phyloP scores from a whole-genome alignment of 2,888 invertebrate species.

The Tethea ocularis region DNA sequence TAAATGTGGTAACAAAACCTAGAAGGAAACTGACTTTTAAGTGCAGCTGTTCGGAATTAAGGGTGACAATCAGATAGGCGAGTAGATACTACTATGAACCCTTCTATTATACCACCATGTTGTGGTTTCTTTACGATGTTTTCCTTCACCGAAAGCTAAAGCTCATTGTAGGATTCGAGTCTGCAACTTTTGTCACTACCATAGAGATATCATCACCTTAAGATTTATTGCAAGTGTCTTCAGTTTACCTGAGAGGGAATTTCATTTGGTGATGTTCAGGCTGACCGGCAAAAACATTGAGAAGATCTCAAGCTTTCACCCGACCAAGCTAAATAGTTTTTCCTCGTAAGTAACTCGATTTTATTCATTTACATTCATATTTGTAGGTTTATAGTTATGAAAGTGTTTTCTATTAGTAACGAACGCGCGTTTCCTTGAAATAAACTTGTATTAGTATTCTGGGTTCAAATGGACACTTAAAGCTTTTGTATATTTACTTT shows the following conservation, averaged over 20 bases:
- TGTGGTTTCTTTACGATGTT: too few species aligned
- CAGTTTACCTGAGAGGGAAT: neutral
- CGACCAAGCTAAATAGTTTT: neutral
- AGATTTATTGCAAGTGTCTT: too few species aligned
- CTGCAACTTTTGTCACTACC: too few species aligned
- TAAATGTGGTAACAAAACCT: too few species aligned
- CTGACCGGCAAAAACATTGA: neutral
- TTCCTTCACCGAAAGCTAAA: too few species aligned
- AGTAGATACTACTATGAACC: too few species aligned
- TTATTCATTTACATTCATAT: neutral
- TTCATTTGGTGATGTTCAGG: neutral
- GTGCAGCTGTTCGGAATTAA: too few species aligned
- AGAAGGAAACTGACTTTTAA: too few species aligned
- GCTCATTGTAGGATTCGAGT: too few species aligned
- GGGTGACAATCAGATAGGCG: too few species aligned
- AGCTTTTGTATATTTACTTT: constrained; percentile 18
- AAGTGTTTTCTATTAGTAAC: neutral
- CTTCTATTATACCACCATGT: too few species aligned
- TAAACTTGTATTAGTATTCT: constrained; percentile 13
- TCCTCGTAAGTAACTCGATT: neutral
- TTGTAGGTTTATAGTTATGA: constrained; percentile 2
- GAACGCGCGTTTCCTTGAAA: constrained; percentile 14
- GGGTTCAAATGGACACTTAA: constrained; percentile 8
- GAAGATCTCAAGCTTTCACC: neutral
- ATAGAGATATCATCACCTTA: too few species aligned